Evolutionary conservation across 2,113 vertebrate genomes (phyloP), one percentile per base, ranked within the genome.

Genomic region (Caranx ignobilis): DNA sequence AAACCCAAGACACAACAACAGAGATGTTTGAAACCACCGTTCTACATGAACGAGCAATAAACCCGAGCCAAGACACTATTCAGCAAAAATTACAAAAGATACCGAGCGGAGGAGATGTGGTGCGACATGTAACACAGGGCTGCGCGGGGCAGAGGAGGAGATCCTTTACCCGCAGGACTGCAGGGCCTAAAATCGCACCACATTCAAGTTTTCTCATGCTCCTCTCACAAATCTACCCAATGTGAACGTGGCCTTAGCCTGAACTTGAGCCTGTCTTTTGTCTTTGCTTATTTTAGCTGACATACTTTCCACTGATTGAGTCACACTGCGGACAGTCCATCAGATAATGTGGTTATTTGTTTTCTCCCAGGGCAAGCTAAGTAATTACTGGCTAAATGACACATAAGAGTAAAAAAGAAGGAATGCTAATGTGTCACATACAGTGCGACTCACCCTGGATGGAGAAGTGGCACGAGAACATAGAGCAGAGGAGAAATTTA

Each of bases 321-420:
- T 91, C 87, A 82, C 87, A 65, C 87, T 78, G 88, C 77, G 92
- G 92, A 93, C 90, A 93, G 89, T 91, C 89, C 88, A 95, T 94
- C 94, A 91, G 94, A 94, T 94, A 90, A 92, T 92, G 87, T 75
- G 85, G 81, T 88, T 94, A 91, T 94, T 94, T 93, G 84, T 91
- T 93, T 94, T 89, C 91, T 93, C 94, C 78, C 57, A 26, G 89
- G 93, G 91, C 89, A 90, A 85, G 75, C 91, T 83, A 77, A 86
- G 87, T 93, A 93, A 95, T 94, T 94, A 94, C 92, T 71, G 86
- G 82, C 91, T 90, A 90, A 94, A 94, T 87, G 88, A 89, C 87
- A 91, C 83, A 91, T 84, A 90, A 54, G 69, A 84, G 74, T 70
- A 68, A 71, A 81, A 86, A 75, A 71, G 35, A 56, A 31, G 62